A percentile compares a stretch with the other conserved stretches of the same genome.
phyloP scores from a whole-genome alignment of 1,140 invertebrate genomes.

The Nasonia longicornis region DNA sequence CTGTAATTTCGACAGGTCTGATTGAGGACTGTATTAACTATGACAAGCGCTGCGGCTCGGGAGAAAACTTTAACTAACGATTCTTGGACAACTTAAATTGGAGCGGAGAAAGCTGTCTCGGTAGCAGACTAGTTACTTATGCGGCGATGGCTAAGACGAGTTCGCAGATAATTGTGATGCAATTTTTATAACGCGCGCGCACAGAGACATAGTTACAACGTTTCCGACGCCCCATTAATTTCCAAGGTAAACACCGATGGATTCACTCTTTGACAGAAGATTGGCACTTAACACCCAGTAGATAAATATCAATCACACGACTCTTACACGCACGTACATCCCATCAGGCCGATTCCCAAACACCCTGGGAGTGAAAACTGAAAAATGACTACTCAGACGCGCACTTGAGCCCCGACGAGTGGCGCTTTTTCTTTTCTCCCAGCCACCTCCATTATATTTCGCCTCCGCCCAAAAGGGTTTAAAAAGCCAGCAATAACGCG shows the following conservation, averaged over 20 bases:
- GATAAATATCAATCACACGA: constrained; percentile 45
- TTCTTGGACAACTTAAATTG: constrained; percentile 37
- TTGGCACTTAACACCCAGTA: not conserved
- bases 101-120: not conserved
- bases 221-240: not conserved
- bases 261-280: constrained; percentile 12
- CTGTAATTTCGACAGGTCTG: not conserved
- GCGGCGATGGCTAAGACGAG: not conserved
- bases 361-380: constrained; percentile 43
- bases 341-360: not conserved
- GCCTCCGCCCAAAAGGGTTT: constrained; percentile 16
- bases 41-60: not conserved
- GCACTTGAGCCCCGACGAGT: constrained; percentile 4
- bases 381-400: constrained; percentile 41
- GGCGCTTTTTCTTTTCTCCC: constrained; percentile 5
- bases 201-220: no score
- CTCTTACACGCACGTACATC: not conserved
- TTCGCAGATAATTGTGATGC: not conserved
- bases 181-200: no score
- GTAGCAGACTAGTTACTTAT: not conserved
- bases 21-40: constrained; percentile 31
- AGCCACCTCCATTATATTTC: not conserved
- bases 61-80: not conserved
- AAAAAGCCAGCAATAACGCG: not conserved
- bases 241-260: not conserved